phyloP scores from a whole-genome alignment of 1,140 invertebrate genomes.

The Drosophila oshimai region DNA sequence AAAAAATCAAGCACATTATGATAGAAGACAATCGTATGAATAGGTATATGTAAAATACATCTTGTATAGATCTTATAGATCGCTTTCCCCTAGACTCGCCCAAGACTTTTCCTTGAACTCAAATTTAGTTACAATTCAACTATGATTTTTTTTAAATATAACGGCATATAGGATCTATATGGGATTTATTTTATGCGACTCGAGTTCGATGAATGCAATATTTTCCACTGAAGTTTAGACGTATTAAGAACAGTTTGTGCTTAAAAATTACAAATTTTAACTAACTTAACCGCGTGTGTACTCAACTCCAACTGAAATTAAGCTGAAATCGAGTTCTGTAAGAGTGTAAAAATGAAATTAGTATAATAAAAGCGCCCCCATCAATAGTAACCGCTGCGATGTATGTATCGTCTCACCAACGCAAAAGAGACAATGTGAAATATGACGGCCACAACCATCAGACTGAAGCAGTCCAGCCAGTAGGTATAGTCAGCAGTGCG shows the following conservation, averaged over 20 bases:
- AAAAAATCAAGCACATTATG: background rate
- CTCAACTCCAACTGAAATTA: constrained; percentile 26
- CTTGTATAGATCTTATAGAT: constrained; percentile 29
- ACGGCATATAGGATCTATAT: constrained; percentile 26
- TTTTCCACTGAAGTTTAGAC: constrained; percentile 53
- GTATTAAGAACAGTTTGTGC: constrained; percentile 30
- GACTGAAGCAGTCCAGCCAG: constrained; percentile 74
- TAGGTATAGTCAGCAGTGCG: constrained; percentile 64
- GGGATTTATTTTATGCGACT: constrained; percentile 37
- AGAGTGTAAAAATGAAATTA: constrained; percentile 52
- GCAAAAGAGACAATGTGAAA: constrained; percentile 71
- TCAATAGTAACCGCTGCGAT: constrained; percentile 78
- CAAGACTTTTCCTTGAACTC: background rate
- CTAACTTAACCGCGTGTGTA: constrained; percentile 12
- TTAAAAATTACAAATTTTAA: constrained; percentile 49
- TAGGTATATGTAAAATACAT: constrained; percentile 22
- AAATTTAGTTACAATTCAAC: constrained; percentile 25
- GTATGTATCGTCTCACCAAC: constrained; percentile 64
- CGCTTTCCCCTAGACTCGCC: background rate
- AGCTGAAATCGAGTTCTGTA: constrained; percentile 24
- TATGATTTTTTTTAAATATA: constrained; percentile 1
- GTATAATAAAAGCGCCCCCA: constrained; percentile 22
- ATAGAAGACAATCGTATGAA: constrained; percentile 16
- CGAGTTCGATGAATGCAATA: constrained; percentile 58
- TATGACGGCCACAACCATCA: constrained; percentile 56